Conservation (phyloP, 2,888 invertebrate species). For the Agriopis aurantiaria region DNA sequence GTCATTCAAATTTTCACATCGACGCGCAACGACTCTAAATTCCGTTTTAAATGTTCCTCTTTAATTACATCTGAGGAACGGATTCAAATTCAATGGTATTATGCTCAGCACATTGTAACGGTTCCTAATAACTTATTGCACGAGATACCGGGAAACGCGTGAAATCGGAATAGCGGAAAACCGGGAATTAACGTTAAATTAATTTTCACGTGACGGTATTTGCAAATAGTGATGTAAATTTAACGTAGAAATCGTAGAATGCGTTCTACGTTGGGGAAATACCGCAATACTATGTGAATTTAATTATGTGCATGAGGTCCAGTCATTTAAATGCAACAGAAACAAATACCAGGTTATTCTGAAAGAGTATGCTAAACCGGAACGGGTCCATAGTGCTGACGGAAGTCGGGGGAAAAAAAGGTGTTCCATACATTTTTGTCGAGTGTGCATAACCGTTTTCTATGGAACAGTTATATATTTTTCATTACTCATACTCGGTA, state of each 20-base stretch:
- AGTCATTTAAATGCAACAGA: too few species aligned
- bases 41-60: slow-evolving; percentile 9
- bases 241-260: slow-evolving; percentile 10
- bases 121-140: slow-evolving; percentile 18
- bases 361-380: too few species aligned
- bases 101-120: background rate
- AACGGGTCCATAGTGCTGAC: too few species aligned
- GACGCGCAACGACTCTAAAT: background rate
- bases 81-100: background rate
- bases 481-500: too few species aligned
- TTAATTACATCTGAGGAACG: slow-evolving; percentile 27
- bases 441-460: too few species aligned
- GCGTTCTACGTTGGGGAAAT: background rate
- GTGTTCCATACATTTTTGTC: too few species aligned
- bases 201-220: slow-evolving; percentile 8
- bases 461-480: too few species aligned
- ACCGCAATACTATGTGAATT: background rate
- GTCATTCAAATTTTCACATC: background rate
- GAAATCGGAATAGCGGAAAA: background rate
- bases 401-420: too few species aligned
- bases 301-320: too few species aligned
- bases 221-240: slow-evolving; percentile 4
- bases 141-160: background rate
- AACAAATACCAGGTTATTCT: too few species aligned
- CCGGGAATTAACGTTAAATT: slow-evolving; percentile 24